phyloP scores from a whole-genome alignment of 1,140 invertebrate species.

The Danaus plexippus region DNA sequence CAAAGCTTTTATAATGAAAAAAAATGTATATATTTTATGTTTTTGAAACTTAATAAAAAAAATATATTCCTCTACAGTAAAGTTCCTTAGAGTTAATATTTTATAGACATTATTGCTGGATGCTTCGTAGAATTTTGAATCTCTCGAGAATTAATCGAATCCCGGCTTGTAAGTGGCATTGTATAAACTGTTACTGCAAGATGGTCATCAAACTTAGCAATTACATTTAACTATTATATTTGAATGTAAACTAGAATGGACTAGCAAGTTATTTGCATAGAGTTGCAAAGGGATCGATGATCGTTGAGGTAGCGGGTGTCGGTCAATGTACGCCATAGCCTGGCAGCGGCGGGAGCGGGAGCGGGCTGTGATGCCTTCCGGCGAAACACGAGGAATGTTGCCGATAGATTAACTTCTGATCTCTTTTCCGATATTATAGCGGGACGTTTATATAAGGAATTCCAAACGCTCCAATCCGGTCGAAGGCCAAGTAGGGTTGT shows the following conservation, averaged over 20 bases:
- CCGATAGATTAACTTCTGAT: constrained; percentile 71
- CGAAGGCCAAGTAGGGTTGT: constrained; percentile 44
- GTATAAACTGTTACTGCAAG: constrained; percentile 2
- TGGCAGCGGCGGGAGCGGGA: constrained; percentile 34
- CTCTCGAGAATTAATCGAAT: too few relatives aligned
- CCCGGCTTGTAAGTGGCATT: too few relatives aligned
- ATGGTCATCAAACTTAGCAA: constrained; percentile 12
- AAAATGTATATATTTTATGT: too few relatives aligned
- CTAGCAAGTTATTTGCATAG: constrained; percentile 30
- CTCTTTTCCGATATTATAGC: constrained; percentile 69
- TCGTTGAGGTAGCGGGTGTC: constrained; percentile 25
- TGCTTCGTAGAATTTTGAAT: too few relatives aligned
- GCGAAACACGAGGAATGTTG: constrained; percentile 67
- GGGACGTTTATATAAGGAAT: constrained; percentile 62
- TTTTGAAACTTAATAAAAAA: too few relatives aligned
- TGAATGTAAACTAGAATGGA: constrained; percentile 19
- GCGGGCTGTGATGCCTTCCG: constrained; percentile 59
- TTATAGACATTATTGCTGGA: too few relatives aligned
- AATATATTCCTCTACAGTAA: too few relatives aligned
- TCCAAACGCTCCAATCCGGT: constrained; percentile 62
- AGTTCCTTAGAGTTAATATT: too few relatives aligned
- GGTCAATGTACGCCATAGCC: constrained; percentile 49
- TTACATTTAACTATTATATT: constrained; percentile 17
- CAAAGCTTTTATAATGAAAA: too few relatives aligned
- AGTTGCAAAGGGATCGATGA: constrained; percentile 50